These are phyloP conservation scores for Lasioglossum baleicum DNA, from an alignment of 1,140 invertebrate species.

Conservation along the genomic window DNA sequence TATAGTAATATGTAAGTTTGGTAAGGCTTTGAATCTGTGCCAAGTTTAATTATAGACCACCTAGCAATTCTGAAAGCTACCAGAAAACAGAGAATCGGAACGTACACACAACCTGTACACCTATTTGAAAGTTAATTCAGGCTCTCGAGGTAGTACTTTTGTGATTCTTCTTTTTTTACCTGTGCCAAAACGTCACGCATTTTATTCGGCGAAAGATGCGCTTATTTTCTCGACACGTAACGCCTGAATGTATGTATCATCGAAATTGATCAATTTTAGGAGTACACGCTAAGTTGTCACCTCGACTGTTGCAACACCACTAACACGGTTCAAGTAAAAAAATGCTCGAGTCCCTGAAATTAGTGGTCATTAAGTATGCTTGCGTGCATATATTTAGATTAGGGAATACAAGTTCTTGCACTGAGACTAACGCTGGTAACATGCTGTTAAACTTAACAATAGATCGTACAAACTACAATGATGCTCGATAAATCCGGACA, in stretches of 20 bases:
- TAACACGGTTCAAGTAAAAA: not conserved
- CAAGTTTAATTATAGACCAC: conserved; percentile 67
- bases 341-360: not conserved
- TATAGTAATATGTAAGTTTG: conserved; percentile 53
- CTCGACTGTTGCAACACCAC: not conserved
- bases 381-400: conserved; percentile 14
- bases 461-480: not conserved
- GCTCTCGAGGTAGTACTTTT: conserved; percentile 5
- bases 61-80: conserved; percentile 59
- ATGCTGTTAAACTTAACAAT: not conserved
- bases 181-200: not conserved
- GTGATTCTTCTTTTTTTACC: not conserved
- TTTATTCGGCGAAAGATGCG: not conserved
- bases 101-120: conserved; percentile 42
- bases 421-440: not conserved
- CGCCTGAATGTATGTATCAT: not conserved
- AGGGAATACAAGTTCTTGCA: not conserved
- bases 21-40: conserved; percentile 56
- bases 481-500: not conserved
- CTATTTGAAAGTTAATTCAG: conserved; percentile 32
- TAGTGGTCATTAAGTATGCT: not conserved
- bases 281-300: not conserved
- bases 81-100: conserved; percentile 53
- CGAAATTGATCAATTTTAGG: not conserved
- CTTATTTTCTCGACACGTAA: not conserved